phyloP scores from a whole-genome alignment of 2,888 invertebrate genomes.

The Clepsis dumicolana region DNA sequence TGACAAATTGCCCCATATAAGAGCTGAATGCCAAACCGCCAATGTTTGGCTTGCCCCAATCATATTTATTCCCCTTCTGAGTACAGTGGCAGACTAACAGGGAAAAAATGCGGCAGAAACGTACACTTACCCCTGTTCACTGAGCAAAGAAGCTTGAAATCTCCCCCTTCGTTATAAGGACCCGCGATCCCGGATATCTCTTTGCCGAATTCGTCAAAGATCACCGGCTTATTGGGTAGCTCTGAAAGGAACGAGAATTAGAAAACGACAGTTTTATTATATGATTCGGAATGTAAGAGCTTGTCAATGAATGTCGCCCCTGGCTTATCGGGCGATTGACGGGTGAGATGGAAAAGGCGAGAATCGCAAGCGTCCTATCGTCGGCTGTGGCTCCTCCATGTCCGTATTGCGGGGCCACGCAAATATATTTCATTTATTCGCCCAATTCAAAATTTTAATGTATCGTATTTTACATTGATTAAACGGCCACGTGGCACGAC shows the following conservation, averaged over 20 bases:
- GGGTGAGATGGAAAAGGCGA: slow-evolving; percentile 36
- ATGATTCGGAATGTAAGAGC: slow-evolving; percentile 41
- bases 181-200: slow-evolving; percentile 88
- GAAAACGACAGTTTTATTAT: slow-evolving; percentile 43
- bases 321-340: slow-evolving; percentile 39
- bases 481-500: background rate
- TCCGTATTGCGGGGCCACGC: background rate
- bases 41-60: slow-evolving; percentile 48
- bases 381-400: background rate
- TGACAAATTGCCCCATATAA: slow-evolving; percentile 13
- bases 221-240: slow-evolving; percentile 90
- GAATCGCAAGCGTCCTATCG: slow-evolving; percentile 29
- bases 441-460: background rate
- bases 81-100: slow-evolving; percentile 46
- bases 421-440: background rate
- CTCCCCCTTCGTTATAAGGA: slow-evolving; percentile 91
- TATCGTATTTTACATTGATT: background rate
- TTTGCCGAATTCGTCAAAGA: slow-evolving; percentile 90
- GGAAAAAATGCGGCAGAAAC: slow-evolving; percentile 43
- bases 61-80: slow-evolving; percentile 49
- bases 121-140: slow-evolving; percentile 89
- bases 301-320: slow-evolving; percentile 40
- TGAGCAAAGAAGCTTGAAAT: slow-evolving; percentile 90
- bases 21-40: slow-evolving; percentile 16
- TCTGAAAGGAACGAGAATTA: slow-evolving; percentile 79